Evolutionary conservation across 2,113 vertebrate genomes (phyloP), one percentile per base, ranked within the genome.

Genomic region (Aegithalos caudatus): DNA sequence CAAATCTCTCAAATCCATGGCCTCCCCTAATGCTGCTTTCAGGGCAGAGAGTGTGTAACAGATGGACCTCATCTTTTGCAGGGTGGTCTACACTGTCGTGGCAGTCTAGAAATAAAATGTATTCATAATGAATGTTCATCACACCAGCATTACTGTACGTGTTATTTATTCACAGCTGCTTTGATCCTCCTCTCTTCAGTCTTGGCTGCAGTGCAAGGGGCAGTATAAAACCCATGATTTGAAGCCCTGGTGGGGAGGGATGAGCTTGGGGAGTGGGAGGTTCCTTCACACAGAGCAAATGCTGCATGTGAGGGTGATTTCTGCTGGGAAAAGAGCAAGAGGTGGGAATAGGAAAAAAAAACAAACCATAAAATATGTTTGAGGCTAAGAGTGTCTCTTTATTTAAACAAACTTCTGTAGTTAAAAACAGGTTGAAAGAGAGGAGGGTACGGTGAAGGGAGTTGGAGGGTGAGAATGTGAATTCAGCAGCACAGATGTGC

Each of bases 121-220:
- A 88, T 95, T 93, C 67, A 86, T 91, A 81, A 92, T 92, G 81
- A 47, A 72, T 67, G 50, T 54, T 92, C 79, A 7, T 80, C 95
- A 84, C 72, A 57, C 29, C 33, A 48, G 54, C 20, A 6, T 54
- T 73, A 73, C 77, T 91, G 77, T 67, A 91, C 2, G 28, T 3
- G 27, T 84, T 97, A 92, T 89, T 94, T 96, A 93, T 93, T 94
- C 86, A 42, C 84, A 88, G 54, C 65, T 72, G 58, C 95, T 84
- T 94, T 95, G 84, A 89, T 90, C 66, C 40, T 84, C 21, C 40
- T 66, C 65, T 66, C 66, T 81, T 45, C 56, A 44, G 67, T 20
- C 81, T 84, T 27, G 12, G 54, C 84, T 70, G 65, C 58, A 70
- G 95, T 73, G 87, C 87, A 86, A 70, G 85, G 74, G 77, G 76